These are phyloP conservation scores for Pteronura brasiliensis DNA, from an alignment of 2,113 vertebrate genomes.

Conservation along the genomic window DNA sequence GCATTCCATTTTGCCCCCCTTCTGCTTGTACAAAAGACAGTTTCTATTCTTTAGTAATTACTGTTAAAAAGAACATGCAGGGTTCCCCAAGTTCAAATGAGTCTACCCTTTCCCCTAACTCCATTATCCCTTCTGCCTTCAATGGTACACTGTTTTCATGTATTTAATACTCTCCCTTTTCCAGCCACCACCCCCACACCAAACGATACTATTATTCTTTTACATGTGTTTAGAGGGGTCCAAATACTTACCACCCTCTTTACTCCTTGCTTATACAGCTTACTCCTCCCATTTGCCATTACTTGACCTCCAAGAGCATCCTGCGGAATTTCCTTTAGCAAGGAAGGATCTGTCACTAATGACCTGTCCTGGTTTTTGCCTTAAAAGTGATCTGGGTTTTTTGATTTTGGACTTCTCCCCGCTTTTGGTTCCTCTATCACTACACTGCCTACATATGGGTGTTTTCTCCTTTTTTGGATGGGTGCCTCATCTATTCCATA, in stretches of 20 bases:
- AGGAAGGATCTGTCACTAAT: neutral
- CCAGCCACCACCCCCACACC: neutral
- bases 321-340: neutral
- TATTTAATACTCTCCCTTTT: neutral
- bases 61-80: neutral
- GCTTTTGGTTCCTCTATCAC: neutral
- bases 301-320: neutral
- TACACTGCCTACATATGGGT: neutral
- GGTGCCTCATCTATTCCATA: neutral
- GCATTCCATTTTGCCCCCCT: neutral
- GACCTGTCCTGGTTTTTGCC: neutral
- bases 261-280: neutral
- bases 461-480: neutral
- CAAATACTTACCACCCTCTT: neutral
- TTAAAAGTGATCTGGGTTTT: neutral
- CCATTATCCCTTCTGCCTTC: neutral
- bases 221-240: neutral
- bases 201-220: neutral
- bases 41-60: conserved; percentile 8
- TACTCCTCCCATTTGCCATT: neutral
- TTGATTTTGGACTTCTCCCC: neutral
- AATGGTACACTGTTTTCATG: neutral
- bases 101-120: neutral
- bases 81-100: neutral
- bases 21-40: neutral